These are phyloP conservation scores for Galago senegalensis DNA, from an alignment of 2,797 vertebrate species.

Conservation along the genomic window DNA sequence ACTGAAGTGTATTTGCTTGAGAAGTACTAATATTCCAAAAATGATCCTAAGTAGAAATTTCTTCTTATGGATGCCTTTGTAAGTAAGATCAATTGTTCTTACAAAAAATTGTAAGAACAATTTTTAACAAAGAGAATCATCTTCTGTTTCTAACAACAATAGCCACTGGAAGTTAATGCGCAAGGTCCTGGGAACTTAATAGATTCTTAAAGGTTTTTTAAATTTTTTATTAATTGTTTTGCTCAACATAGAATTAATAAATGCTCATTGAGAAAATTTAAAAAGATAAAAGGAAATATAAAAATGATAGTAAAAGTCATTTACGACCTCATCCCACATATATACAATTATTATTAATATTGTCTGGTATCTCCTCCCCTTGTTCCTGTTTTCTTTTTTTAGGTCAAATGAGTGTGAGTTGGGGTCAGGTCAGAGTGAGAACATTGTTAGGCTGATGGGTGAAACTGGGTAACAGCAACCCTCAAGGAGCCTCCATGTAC, in stretches of 20 bases:
- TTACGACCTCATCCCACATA: background rate
- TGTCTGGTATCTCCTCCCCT: background rate
- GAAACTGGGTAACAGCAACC: background rate
- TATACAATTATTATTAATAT: background rate
- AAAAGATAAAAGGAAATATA: background rate
- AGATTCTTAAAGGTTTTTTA: background rate
- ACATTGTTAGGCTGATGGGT: background rate
- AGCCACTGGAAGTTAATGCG: background rate
- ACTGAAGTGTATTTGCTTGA: background rate
- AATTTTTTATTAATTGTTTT: conserved; percentile 15
- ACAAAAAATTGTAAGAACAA: too few species aligned
- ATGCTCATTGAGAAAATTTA: background rate
- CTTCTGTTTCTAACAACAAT: background rate
- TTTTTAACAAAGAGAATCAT: background rate
- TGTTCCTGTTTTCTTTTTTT: background rate
- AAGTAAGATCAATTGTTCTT: background rate
- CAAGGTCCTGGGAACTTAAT: background rate
- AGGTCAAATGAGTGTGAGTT: background rate
- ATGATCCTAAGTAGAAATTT: background rate
- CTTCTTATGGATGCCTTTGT: background rate
- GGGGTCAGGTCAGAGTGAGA: background rate
- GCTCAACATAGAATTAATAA: conserved; percentile 28
- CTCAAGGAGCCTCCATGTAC: background rate
- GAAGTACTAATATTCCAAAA: conserved; percentile 1
- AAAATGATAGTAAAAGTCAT: background rate